Evolutionary conservation across 1,140 invertebrate genomes (phyloP), one percentile per base, ranked within the genome.

Genomic region (Caenorhabditis inopinata): DNA sequence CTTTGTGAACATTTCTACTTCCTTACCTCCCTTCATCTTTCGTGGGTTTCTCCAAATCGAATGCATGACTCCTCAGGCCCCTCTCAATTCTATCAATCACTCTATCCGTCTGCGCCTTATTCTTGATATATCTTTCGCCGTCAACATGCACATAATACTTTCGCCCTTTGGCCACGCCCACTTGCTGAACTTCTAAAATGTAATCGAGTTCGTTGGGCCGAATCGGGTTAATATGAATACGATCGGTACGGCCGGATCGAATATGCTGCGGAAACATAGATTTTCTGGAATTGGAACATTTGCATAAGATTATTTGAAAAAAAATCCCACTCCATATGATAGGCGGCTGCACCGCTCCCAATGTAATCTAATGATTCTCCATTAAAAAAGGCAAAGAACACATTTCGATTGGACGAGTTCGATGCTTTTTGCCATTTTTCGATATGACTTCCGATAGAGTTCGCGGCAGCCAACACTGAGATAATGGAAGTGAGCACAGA

Each of bases 341-440:
- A 85, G 11, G 85, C 42, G 32, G 58, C 35, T 1, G 84, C 74
- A 79, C 85, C 85, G 45, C 85, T 86, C 25, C 85, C 85, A 48
- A 85, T 84, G 49, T 85, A 85, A 21, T 85, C 85, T 3, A 85
- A 48, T 3, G 85, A 85, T 62, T 85, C 85, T 38, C 85, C 85
- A 35, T 84, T 80, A 58, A 85, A 84, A 76, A 85, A 86, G 18
- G 84, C 42, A 35, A 85, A 84, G 14, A 85, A 48, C 25, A 85
- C 35, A 46, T 85, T 83, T 35, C 81, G 80, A 32, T 79, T 68
- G 5, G 51, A 76, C 48, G 16, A 46, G 14, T 68, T 81, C 1
- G 85, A 74, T 47, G 77, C 79, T 9, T 49, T 46, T 25, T 58
- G 18, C 73, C 87, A 85, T 21, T 42, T 35, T 27, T 85, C 77